Conservation (phyloP, 2,113 vertebrate species). For the Neogobius melanostomus region DNA sequence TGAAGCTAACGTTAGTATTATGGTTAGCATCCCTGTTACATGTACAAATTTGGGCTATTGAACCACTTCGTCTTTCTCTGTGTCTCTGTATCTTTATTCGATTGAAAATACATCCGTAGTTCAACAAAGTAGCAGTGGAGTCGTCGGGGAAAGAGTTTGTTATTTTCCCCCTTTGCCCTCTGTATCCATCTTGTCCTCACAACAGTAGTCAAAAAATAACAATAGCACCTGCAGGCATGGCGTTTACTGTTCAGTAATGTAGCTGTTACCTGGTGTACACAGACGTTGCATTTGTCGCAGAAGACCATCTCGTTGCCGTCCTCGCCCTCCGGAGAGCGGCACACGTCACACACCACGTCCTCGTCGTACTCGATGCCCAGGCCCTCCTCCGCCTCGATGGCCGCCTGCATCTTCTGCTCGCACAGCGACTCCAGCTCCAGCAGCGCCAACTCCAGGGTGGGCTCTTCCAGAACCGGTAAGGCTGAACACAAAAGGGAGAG, state of each 20-base stretch:
- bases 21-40: too few relatives aligned
- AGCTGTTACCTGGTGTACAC: conserved; percentile 90
- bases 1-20: too few relatives aligned
- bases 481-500: conserved; percentile 67
- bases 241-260: neutral
- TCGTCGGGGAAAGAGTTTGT: too few relatives aligned
- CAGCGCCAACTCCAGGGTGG: conserved; percentile 89
- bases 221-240: too few relatives aligned
- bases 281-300: conserved; percentile 97
- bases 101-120: too few relatives aligned
- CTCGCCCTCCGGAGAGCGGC: conserved; percentile 94
- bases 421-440: conserved; percentile 91
- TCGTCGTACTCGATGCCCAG: conserved; percentile 97
- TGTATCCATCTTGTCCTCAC: too few relatives aligned
- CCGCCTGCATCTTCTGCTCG: conserved; percentile 90
- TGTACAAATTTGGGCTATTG: too few relatives aligned
- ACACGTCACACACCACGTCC: conserved; percentile 96
- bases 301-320: conserved; percentile 99
- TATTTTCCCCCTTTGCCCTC: too few relatives aligned
- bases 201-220: too few relatives aligned
- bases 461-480: conserved; percentile 87
- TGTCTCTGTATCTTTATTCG: too few relatives aligned
- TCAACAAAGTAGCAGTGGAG: too few relatives aligned
- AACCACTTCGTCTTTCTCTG: too few relatives aligned
- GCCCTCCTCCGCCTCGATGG: conserved; percentile 94